Evolutionary conservation across 1,140 invertebrate genomes (phyloP).

Genomic region (Drosophila truncata): DNA sequence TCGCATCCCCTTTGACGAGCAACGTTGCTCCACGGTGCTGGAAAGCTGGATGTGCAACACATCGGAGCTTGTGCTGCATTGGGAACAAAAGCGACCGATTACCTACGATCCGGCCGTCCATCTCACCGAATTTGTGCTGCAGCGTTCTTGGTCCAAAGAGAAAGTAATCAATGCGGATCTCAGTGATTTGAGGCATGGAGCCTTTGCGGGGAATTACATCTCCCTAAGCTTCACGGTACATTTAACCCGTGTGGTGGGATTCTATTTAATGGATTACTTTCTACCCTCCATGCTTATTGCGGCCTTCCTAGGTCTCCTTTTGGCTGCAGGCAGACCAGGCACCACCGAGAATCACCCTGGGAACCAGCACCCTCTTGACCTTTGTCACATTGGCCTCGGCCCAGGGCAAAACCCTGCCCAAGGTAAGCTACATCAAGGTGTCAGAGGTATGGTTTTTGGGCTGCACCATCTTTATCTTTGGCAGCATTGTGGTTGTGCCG

Average conservation of each 20-base stretch:
- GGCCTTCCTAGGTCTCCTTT: slow-evolving; percentile 95
- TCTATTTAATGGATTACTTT: slow-evolving; percentile 96
- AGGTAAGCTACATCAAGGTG: slow-evolving; percentile 95
- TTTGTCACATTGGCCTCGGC: slow-evolving; percentile 94
- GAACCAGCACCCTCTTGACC: slow-evolving; percentile 94
- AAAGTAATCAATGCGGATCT: slow-evolving; percentile 89
- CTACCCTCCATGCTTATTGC: slow-evolving; percentile 95
- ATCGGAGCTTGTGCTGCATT: slow-evolving; percentile 90
- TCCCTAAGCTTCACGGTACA: slow-evolving; percentile 92
- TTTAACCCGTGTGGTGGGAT: slow-evolving; percentile 92
- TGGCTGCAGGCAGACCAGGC: slow-evolving; percentile 95
- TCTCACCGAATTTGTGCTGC: slow-evolving; percentile 92
- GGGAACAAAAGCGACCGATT: slow-evolving; percentile 91
- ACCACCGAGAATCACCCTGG: slow-evolving; percentile 92
- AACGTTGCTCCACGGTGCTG: slow-evolving; percentile 91
- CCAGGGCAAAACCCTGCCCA: slow-evolving; percentile 92
- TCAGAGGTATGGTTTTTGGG: slow-evolving; percentile 96
- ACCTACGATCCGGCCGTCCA: slow-evolving; percentile 91
- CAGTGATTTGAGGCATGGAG: slow-evolving; percentile 89
- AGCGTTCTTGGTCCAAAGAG: slow-evolving; percentile 90
- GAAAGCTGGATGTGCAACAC: slow-evolving; percentile 94
- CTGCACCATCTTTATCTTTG: slow-evolving; percentile 93
- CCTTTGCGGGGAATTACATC: slow-evolving; percentile 93
- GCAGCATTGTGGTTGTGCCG: slow-evolving; percentile 90
- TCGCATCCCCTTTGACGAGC: slow-evolving; percentile 92